These are phyloP conservation scores for Drosophila malerkotliana DNA, from an alignment of 1,140 invertebrate genomes.

Conservation along the genomic window DNA sequence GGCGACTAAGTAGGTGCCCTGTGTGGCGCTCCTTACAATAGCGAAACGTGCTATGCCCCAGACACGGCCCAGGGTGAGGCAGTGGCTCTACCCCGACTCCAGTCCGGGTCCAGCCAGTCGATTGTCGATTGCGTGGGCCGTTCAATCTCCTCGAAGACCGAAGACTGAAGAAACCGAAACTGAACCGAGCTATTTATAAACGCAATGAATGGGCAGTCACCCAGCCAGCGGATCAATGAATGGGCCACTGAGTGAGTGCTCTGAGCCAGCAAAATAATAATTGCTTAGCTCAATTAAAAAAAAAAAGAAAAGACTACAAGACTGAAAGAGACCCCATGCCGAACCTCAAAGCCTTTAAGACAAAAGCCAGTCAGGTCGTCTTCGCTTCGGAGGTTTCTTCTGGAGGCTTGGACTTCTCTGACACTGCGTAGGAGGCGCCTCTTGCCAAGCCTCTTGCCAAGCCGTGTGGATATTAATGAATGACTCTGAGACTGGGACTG, in stretches of 20 bases:
- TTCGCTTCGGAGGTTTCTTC: constrained; percentile 4
- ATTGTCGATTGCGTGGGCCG: constrained; percentile 55
- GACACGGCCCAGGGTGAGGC: constrained; percentile 15
- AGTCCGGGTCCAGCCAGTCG: constrained; percentile 14
- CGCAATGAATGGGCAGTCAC: constrained; percentile 40
- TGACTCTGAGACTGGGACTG: constrained; percentile 45
- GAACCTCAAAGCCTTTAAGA: constrained; percentile 27
- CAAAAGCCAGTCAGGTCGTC: constrained; percentile 40
- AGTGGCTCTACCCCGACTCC: constrained; percentile 22
- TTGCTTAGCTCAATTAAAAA: constrained; percentile 80
- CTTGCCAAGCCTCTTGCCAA: constrained; percentile 40
- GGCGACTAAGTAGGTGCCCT: background rate
- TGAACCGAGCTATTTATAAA: constrained; percentile 68
- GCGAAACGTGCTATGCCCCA: constrained; percentile 9
- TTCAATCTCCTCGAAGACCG: constrained; percentile 53
- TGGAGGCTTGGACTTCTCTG: constrained; percentile 33
- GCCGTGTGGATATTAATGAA: constrained; percentile 67
- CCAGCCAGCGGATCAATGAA: constrained; percentile 20
- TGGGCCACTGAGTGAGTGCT: constrained; percentile 45
- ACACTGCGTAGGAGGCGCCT: constrained; percentile 63
- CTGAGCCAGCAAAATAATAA: constrained; percentile 62
- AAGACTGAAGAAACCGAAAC: background rate
- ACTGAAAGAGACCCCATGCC: constrained; percentile 36
- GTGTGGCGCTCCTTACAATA: background rate
- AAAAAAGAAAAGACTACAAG: constrained; percentile 5